phyloP scores from a whole-genome alignment of 2,113 vertebrate genomes.

The Benitochromis conjunctus region DNA sequence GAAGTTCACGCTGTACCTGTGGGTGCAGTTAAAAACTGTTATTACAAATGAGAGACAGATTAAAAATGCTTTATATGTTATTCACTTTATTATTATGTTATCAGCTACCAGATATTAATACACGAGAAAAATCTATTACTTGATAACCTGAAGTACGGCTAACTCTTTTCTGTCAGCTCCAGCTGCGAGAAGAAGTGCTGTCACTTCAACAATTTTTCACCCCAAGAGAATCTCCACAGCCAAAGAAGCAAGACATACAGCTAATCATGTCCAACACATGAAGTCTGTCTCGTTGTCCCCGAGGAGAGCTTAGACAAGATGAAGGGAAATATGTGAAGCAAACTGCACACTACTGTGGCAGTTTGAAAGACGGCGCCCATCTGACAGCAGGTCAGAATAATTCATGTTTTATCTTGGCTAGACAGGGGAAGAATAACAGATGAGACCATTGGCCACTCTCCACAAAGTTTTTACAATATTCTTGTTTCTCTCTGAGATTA shows the following conservation, averaged over 20 bases:
- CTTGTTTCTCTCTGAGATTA: background rate
- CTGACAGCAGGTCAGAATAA: constrained; percentile 18
- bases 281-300: background rate
- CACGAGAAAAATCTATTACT: background rate
- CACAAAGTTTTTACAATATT: background rate
- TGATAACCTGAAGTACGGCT: background rate
- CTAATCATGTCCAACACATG: background rate
- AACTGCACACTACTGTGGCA: background rate
- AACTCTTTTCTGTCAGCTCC: background rate
- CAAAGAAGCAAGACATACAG: background rate
- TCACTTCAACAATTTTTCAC: background rate
- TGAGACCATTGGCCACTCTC: background rate
- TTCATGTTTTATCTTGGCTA: background rate
- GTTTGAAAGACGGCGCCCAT: background rate
- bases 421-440: background rate
- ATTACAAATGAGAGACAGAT: background rate
- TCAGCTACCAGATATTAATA: background rate
- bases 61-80: background rate
- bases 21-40: background rate
- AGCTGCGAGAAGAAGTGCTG: background rate
- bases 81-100: background rate
- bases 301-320: background rate
- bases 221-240: background rate
- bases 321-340: background rate
- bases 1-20: background rate